Base-by-base conservation (phyloP, 2,797 vertebrate species). In the Distichodus sexfasciatus region DNA sequence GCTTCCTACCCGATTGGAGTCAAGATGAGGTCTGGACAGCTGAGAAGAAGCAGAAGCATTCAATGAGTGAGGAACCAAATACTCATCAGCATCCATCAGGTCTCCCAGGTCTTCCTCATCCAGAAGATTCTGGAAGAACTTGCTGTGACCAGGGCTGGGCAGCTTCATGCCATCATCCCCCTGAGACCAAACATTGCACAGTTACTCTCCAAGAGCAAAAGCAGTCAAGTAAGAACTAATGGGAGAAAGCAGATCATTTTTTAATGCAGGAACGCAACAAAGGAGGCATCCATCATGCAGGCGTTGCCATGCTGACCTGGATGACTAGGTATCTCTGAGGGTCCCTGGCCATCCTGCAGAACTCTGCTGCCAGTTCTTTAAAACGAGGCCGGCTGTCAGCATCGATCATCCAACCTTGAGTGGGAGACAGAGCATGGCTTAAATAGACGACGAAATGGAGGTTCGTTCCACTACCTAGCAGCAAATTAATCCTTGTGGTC, bases 391-490 rank as follows among this genome's bases (percentile, higher is more conserved):
- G 86, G 85, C 97, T 99, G 83, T 98, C 96, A 26, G 97, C 95
- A 74, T 99, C 97, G 53, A 99, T 98, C 97, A 99, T 99, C 97
- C 97, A 99, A 82, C 97, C 97, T 99, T 82, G 31, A 53, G 38
- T 8, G 4, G 23, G 48, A 2, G 6, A 43, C 36, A 23, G 1
- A 15, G 4, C 44, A 11, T 40, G 17, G 44, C 9, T n/a, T n/a
- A n/a, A n/a, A n/a, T n/a, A n/a, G n/a, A n/a, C n/a, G n/a, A n/a
- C n/a, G n/a, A n/a, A n/a, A n/a, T n/a, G n/a, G n/a, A n/a, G n/a
- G n/a, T n/a, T n/a, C n/a, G n/a, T n/a, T n/a, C n/a, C n/a, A n/a
- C n/a, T n/a, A n/a, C n/a, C n/a, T n/a, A n/a, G n/a, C n/a, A n/a
- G n/a, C n/a, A n/a, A n/a, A n/a, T n/a, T n/a, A n/a, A n/a, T n/a